Evolutionary conservation across 2,888 invertebrate genomes (phyloP), one percentile per base, ranked within the genome.

Genomic region (Dioctria linearis): DNA sequence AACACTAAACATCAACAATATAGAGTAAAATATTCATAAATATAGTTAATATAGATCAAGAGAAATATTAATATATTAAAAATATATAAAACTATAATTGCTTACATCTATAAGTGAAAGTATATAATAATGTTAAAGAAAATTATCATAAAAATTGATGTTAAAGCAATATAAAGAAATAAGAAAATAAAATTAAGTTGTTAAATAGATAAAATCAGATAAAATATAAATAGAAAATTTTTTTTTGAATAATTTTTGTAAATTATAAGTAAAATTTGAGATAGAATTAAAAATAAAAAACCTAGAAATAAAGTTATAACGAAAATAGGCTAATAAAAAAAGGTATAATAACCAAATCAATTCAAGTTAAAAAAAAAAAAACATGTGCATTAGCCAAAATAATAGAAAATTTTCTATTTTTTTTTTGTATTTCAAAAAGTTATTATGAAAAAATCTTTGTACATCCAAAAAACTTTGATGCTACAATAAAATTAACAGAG

Each of bases 1-100:
- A 83, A 83, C 83, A 83, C 81, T 82, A 81, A 83, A 83, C 82
- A 83, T 82, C 79, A 82, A 83, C 75, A 75, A 80, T 73, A 78
- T 59, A 51, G 25, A 25, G 25, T 71, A 63, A 78, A 73, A 73
- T n/a, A 59, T 80, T 76, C 66, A 57, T 37, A 25, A 25, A 25
- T 25, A 80, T 40, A 78, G 43, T 67, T 54, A 67, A 67, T 65
- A 66, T 63, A 65, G 42, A 63, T 43, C 25, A 51, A 78, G 57
- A 59, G 59, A 54, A 39, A 42, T 63, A 25, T 49, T 65, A 54
- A 73, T 59, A 49, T 49, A 37, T 39, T 39, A 54, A 11, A 49
- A 43, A 69, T 57, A 54, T 25, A 25, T 25, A 79, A 67, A 67
- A 79, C 4, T 69, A 25, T 49, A 46, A 61, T 46, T 71, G 59